Conservation (phyloP, 2,113 vertebrate genomes). For the Vulpes lagopus region DNA sequence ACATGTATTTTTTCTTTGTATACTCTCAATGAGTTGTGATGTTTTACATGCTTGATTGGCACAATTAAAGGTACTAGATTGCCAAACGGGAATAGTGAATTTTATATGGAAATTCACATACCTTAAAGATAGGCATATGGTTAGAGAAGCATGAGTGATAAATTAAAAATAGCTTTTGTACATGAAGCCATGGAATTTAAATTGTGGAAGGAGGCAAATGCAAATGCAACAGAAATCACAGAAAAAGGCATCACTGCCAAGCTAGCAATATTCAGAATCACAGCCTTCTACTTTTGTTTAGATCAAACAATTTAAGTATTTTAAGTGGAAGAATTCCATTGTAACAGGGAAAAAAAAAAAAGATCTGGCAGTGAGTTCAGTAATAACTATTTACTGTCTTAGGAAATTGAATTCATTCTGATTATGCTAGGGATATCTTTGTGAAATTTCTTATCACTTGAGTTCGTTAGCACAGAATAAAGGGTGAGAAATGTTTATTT, state of each 20-base stretch:
- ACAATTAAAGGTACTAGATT: not conserved
- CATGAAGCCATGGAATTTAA: conserved; percentile 16
- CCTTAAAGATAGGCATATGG: conserved; percentile 49
- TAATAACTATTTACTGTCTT: conserved; percentile 57
- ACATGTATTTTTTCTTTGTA: not conserved
- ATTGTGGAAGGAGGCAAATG: not conserved
- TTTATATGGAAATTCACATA: conserved; percentile 14
- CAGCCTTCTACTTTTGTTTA: conserved; percentile 25
- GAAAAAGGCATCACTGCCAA: not conserved
- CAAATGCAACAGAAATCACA: not conserved
- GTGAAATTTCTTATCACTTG: conserved; percentile 22
- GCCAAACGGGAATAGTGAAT: conserved; percentile 7
- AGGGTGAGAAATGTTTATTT: not conserved
- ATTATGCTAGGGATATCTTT: not conserved
- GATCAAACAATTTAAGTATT: conserved; percentile 40
- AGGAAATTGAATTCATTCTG: conserved; percentile 54
- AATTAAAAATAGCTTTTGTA: conserved; percentile 47
- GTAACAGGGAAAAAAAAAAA: not conserved
- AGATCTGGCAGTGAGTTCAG: conserved; percentile 17
- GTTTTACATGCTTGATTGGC: not conserved
- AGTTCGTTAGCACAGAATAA: conserved; percentile 33
- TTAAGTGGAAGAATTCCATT: conserved; percentile 47
- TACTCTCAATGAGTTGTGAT: not conserved
- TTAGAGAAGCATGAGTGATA: not conserved
- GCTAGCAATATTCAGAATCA: not conserved